Evolutionary conservation across 2,888 invertebrate species (phyloP), one percentile per base, ranked within the genome.

Genomic region (Ceraclea dissimilis): DNA sequence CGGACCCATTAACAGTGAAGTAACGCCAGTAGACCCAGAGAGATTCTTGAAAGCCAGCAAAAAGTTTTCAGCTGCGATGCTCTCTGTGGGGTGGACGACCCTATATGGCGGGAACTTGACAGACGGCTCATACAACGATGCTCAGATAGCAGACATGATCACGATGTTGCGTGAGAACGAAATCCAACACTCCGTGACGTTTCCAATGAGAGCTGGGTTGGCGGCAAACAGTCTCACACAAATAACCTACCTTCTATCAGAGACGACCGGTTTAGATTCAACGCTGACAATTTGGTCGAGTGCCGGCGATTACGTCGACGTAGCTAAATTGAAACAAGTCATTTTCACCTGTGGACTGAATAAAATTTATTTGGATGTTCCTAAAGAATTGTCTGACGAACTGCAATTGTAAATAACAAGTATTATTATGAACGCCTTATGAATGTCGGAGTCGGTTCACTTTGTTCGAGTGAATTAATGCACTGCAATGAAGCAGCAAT

Each of bases 11-110:
- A 79, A 84, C 8, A 75, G 74, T 2, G 67, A 69, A 13, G 67
- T 74, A 0, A 69, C 66, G 46, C 86, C 88, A 0, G 84, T 93
- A 0, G 79, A 88, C 66, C 72, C 85, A 0, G 68, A 66, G 2
- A 65, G 68, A 57, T 94, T 94, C 71, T 71, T 93, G 21, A 66
- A 69, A 1, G 74, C 80, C 2, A 80, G 79, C 1, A 72, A 78
- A 50, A 70, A 75, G 43, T 84, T 88, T 61, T 79, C 83, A 0
- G 74, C 81, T 17, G 79, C 84, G 0, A 83, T 84, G 0, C 73
- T 93, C 1, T 93, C 93, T 8, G 74, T 91, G 5, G 93, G 91
- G 0, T 93, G 93, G 93, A 92, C 90, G 18, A 92, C 92, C 1
- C 78, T 74, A 59, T 85, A 80, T 68, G 78, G 79, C 2, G 71